Percentiles rank a stretch among this genome's conserved stretches.
phyloP scores from a whole-genome alignment of 2,113 vertebrate genomes.

The Myrmophylax atrothorax region DNA sequence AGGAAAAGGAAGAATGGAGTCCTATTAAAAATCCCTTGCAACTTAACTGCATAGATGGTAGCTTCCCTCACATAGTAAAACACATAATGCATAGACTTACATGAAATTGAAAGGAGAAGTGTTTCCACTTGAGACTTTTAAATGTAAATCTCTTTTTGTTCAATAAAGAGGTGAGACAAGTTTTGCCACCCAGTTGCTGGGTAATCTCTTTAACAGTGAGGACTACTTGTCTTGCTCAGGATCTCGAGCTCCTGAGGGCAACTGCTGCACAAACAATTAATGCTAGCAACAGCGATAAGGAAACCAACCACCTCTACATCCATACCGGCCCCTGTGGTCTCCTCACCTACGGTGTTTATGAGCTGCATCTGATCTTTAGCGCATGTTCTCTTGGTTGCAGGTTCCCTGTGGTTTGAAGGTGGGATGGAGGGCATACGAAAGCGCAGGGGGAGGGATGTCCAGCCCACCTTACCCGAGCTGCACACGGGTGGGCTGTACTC shows the following conservation, averaged over 20 bases:
- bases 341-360: fast-evolving
- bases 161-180: neutral
- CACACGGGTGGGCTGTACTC: fast-evolving
- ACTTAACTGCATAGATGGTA: neutral
- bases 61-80: neutral
- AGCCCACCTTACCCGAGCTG: neutral
- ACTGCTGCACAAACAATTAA: neutral
- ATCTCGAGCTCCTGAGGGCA: neutral
- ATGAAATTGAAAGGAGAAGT: neutral
- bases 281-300: neutral
- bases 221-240: neutral
- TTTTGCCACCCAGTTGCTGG: neutral
- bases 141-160: neutral
- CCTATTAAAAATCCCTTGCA: neutral
- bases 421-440: fast-evolving
- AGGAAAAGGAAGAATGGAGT: neutral
- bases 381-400: fast-evolving
- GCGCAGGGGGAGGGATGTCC: neutral
- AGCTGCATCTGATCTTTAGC: fast-evolving
- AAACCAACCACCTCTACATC: neutral
- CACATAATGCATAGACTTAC: neutral
- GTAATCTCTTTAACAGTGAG: neutral
- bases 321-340: fast-evolving
- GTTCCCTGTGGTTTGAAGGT: fast-evolving
- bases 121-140: neutral